Evolutionary conservation across 2,888 invertebrate species (phyloP).

Genomic region (Mesodorylaimus sp.): DNA sequence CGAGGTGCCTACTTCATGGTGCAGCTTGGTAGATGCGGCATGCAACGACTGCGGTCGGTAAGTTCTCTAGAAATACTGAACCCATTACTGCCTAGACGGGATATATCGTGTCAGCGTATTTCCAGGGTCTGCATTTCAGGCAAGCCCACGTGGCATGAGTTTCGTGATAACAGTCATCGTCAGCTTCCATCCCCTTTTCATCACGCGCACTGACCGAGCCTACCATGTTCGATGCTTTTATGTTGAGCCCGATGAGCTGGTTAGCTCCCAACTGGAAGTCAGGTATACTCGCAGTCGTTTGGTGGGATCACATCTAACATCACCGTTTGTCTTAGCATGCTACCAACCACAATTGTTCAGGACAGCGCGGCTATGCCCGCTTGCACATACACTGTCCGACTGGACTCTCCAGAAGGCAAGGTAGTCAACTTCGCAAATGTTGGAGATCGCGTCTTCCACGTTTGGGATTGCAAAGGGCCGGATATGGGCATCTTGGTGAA

Average conservation of each 20-base stretch:
- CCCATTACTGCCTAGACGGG: not conserved
- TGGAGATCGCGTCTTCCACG: constrained; percentile 24
- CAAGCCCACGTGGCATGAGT: constrained; percentile 26
- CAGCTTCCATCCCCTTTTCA: constrained; percentile 25
- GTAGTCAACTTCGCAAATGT: constrained; percentile 23
- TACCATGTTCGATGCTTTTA: constrained; percentile 27
- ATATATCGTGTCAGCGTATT: too few relatives aligned
- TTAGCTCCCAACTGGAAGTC: constrained; percentile 24
- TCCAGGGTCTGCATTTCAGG: constrained; percentile 19
- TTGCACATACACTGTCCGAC: constrained; percentile 23
- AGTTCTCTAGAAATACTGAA: not conserved
- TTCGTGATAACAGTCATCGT: constrained; percentile 27
- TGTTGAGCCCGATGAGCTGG: constrained; percentile 28
- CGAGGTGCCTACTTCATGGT: constrained; percentile 23
- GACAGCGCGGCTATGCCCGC: constrained; percentile 26
- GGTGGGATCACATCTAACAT: not conserved
- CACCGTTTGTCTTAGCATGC: constrained; percentile 15
- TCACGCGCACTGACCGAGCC: constrained; percentile 27
- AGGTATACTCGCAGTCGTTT: constrained; percentile 16
- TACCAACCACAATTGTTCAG: constrained; percentile 23
- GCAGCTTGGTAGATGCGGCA: constrained; percentile 27
- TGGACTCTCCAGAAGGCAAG: constrained; percentile 21
- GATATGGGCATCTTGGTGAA: constrained; percentile 28
- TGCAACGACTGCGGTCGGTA: constrained; percentile 26
- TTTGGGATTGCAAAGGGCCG: constrained; percentile 24